These are phyloP conservation scores for Pholis gunnellus DNA, from an alignment of 2,113 vertebrate species.

Conservation along the genomic window DNA sequence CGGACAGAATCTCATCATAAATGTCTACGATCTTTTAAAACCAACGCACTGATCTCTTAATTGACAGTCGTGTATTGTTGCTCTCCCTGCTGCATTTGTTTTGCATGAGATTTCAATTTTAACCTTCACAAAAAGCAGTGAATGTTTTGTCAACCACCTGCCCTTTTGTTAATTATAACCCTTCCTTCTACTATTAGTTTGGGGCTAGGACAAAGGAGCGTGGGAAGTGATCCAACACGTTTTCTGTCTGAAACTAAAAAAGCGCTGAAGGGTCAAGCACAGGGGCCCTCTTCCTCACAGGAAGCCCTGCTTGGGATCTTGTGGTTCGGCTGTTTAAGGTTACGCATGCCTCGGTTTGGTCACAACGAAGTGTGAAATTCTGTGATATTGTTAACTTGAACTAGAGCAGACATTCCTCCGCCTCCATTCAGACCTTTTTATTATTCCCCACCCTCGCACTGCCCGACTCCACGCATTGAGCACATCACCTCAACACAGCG, in stretches of 20 bases:
- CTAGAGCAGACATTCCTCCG: conserved; percentile 53
- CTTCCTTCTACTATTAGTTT: conserved; percentile 16
- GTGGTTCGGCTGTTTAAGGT: conserved; percentile 69
- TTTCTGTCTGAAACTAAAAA: conserved; percentile 21
- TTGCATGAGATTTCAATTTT: not conserved
- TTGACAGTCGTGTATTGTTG: too few species aligned
- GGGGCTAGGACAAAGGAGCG: conserved; percentile 11
- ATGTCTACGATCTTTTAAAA: not conserved
- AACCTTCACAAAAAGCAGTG: conserved; percentile 15
- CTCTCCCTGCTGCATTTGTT: too few species aligned
- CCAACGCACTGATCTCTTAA: not conserved
- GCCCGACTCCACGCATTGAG: conserved; percentile 1
- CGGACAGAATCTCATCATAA: not conserved
- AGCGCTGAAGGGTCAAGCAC: not conserved
- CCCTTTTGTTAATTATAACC: conserved; percentile 45
- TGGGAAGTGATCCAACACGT: not conserved
- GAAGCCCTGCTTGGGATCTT: conserved; percentile 46
- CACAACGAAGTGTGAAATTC: conserved; percentile 71
- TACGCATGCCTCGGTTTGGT: conserved; percentile 48
- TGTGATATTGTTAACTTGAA: conserved; percentile 72
- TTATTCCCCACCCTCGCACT: not conserved
- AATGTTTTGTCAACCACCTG: conserved; percentile 17
- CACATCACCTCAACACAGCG: conserved; percentile 7
- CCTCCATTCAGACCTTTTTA: conserved; percentile 21
- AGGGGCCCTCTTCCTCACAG: conserved; percentile 23